phyloP scores from a whole-genome alignment of 1,140 invertebrate genomes.

The Sinonovacula constricta region DNA sequence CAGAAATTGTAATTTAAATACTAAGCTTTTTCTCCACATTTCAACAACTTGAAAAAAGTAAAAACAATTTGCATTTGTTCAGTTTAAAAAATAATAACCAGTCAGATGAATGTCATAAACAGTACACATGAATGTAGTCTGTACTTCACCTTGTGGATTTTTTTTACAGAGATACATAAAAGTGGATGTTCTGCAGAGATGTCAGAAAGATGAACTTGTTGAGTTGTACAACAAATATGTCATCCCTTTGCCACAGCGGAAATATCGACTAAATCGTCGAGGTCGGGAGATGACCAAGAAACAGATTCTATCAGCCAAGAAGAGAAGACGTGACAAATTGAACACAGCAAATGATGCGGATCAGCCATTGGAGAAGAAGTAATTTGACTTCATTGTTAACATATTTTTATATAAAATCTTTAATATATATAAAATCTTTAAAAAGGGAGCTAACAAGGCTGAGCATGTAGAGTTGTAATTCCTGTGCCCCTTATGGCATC shows the following conservation, averaged over 20 bases:
- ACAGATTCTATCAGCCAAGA: conserved; percentile 66
- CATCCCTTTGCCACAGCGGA: conserved; percentile 71
- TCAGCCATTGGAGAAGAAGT: conserved; percentile 56
- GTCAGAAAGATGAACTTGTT: conserved; percentile 66
- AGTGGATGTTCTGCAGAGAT: conserved; percentile 41
- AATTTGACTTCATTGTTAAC: conserved; percentile 11
- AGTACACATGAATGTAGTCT: too few relatives aligned
- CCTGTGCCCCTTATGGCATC: too few relatives aligned
- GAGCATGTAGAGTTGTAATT: neutral
- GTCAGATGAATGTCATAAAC: too few relatives aligned
- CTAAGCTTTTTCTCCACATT: too few relatives aligned
- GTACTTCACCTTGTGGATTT: too few relatives aligned
- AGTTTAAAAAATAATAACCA: too few relatives aligned
- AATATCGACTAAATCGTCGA: conserved; percentile 66
- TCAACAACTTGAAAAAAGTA: too few relatives aligned
- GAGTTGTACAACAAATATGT: conserved; percentile 71
- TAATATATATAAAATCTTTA: neutral
- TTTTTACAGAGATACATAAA: conserved; percentile 65
- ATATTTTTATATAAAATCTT: neutral
- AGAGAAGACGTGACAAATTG: conserved; percentile 64
- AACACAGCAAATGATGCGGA: conserved; percentile 32
- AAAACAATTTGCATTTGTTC: too few relatives aligned
- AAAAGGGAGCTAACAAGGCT: neutral
- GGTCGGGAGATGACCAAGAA: conserved; percentile 71
- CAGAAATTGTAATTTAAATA: too few relatives aligned